Evolutionary conservation across 2,113 vertebrate species (phyloP), one percentile per base, ranked within the genome.

Genomic region (Hiodon tergisus): DNA sequence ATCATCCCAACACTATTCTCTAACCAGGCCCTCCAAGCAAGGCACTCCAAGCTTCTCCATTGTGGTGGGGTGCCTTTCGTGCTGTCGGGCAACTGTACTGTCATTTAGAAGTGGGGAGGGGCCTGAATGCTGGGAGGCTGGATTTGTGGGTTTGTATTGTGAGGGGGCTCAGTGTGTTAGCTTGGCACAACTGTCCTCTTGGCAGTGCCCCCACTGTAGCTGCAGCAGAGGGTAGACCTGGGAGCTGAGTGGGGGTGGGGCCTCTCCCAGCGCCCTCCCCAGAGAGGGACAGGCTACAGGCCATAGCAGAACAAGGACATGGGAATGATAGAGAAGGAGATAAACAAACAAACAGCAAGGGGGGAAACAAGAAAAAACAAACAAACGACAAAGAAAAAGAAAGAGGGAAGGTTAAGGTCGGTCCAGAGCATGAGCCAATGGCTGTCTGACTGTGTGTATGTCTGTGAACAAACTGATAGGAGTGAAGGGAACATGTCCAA

Each of bases 221-320:
- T 85, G 85, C 83, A 87, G 82, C 76, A 87, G 81, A 13, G 85
- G 85, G 78, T 83, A 87, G 71, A 83, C 79, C 77, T 82, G 82
- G 62, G 79, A 73, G 72, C 74, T 76, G 63, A 83, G 79, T 8
- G 72, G 73, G 59, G 69, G 71, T 47, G 69, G 76, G 58, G 79
- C 74, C 17, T 84, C 85, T 51, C 67, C 79, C 80, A 76, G 79
- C 71, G 84, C 67, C 77, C 82, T 82, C 79, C 81, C 84, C 77
- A 81, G 76, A 65, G 67, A 73, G 14, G 76, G 75, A 72, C 76
- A 77, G 60, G 77, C 78, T 78, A 80, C 17, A 50, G 48, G 63
- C 71, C 78, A 77, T 76, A 6, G 77, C 54, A 69, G 46, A 54
- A 76, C 52, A 69, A 69, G 74, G 69, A 79, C 70, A 76, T 54